Evolutionary conservation across 2,797 vertebrate genomes (phyloP), one percentile per base, ranked within the genome.

Genomic region (Eidolon dupreanum): DNA sequence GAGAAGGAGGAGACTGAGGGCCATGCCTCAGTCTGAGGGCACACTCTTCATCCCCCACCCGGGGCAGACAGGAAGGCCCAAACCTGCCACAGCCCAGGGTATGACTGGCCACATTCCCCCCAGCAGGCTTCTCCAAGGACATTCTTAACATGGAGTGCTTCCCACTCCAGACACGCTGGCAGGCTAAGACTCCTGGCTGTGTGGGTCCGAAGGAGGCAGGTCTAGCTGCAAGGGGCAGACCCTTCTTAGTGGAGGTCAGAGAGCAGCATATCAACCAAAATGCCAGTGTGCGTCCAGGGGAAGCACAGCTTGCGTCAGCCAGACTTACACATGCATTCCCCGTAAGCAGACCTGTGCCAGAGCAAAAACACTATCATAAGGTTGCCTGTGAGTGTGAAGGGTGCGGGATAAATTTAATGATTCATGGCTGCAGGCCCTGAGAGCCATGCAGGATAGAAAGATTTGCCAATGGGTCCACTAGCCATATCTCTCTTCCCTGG

Each of bases 321-420:
- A 0, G 5, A 13, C 38, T 55, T 5, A 17, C 55, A 19, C 26
- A 1, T 2, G 0, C 12, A 33, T n/a, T 10, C 5, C 36, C 46
- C 4, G 16, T 8, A 13, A 28, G 51, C 59, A 26, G 36, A 5
- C 7, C 13, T 22, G 38, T 11, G 17, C 90, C 11, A 2, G 68
- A 28, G 87, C 59, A 38, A 20, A 55, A 41, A 20, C 19, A 3
- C 46, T 36, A 2, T 20, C 36, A 33, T n/a, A 81, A 77, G 36
- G 16, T 55, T 31, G 68, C 31, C 46, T 13, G 1, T 1, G 28
- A 68, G 55, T 4, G 5, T 28, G 61, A 51, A n/a, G 57, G 3
- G 4, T 17, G 46, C 78, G 41, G 28, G 31, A 68, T 0, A 51
- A 22, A 11, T 8, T 19, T 57, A 38, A 5, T 0, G 1, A 17